A percentile compares a stretch with the other conserved stretches of the same genome.
These are phyloP conservation scores for Darevskia nairensis DNA, from an alignment of 2,797 vertebrate species.

Conservation along the genomic window DNA sequence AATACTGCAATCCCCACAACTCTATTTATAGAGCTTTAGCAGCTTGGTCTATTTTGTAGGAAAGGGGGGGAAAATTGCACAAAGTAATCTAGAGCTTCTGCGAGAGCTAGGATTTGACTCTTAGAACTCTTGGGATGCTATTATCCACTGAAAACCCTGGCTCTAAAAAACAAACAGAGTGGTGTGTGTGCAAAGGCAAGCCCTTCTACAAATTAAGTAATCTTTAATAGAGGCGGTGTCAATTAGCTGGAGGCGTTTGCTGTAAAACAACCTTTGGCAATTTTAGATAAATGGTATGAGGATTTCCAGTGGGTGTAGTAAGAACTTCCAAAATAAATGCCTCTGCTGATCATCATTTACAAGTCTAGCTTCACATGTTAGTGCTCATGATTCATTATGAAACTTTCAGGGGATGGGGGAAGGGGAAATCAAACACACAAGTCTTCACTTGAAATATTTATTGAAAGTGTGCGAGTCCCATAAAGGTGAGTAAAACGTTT, in stretches of 20 bases:
- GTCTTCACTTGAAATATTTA: slow-evolving; percentile 37
- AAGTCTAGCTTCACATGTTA: not conserved
- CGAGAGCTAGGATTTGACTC: not conserved
- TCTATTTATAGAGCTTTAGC: not conserved
- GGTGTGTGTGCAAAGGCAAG: not conserved
- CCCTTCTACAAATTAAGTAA: not conserved
- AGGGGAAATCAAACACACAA: not conserved
- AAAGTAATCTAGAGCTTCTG: not conserved
- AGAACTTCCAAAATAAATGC: not conserved
- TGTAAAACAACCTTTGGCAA: not conserved
- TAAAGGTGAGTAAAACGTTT: slow-evolving; percentile 32
- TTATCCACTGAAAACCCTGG: not conserved
- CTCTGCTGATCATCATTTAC: not conserved
- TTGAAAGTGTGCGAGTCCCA: slow-evolving; percentile 20
- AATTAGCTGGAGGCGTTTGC: not conserved
- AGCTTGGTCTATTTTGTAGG: not conserved
- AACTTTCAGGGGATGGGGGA: not conserved
- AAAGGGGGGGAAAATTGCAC: not conserved
- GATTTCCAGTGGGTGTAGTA: not conserved
- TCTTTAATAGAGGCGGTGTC: not conserved
- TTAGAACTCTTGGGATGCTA: not conserved
- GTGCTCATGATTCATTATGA: not conserved
- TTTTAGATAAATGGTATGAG: not conserved
- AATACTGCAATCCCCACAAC: not conserved
- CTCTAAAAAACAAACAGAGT: not conserved